A percentile compares a stretch with the other conserved stretches of the same genome.
phyloP scores from a whole-genome alignment of 2,113 vertebrate species.

The Merops nubicus region DNA sequence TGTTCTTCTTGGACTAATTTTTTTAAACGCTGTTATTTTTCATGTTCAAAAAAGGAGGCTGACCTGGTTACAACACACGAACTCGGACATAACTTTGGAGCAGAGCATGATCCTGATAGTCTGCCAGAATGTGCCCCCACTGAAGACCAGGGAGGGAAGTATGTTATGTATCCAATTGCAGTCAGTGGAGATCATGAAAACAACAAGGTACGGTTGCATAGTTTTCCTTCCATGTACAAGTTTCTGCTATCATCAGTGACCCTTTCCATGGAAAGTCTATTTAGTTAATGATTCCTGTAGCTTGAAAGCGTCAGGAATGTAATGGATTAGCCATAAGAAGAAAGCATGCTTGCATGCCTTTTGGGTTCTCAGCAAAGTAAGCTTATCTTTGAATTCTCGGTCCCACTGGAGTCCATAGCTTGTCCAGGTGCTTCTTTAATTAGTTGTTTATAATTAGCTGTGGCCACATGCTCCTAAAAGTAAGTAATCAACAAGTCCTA shows the following conservation, averaged over 20 bases:
- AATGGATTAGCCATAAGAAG: background rate
- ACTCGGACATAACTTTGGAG: slow-evolving; percentile 96
- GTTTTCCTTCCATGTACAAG: background rate
- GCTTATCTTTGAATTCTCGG: background rate
- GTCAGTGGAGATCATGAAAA: slow-evolving; percentile 97
- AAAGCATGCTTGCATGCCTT: background rate
- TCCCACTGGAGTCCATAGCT: background rate
- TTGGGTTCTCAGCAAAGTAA: background rate
- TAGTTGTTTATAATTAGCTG: background rate
- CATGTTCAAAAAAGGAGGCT: slow-evolving; percentile 83
- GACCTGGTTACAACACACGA: slow-evolving; percentile 98
- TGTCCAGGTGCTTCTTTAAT: background rate
- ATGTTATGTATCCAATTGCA: slow-evolving; percentile 97
- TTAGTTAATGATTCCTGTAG: background rate
- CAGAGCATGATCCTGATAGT: slow-evolving; percentile 95
- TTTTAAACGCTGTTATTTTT: background rate
- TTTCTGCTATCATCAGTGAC: background rate
- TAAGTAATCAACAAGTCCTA: background rate
- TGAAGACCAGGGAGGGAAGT: slow-evolving; percentile 94
- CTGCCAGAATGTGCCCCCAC: slow-evolving; percentile 87
- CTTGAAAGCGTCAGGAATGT: background rate
- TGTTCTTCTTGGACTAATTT: background rate
- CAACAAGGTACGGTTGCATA: slow-evolving; percentile 86
- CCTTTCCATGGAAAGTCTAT: background rate
- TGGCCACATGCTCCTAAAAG: background rate